Evolutionary conservation across 2,113 vertebrate genomes (phyloP), one percentile per base, ranked within the genome.

Genomic region (Jacana jacana): DNA sequence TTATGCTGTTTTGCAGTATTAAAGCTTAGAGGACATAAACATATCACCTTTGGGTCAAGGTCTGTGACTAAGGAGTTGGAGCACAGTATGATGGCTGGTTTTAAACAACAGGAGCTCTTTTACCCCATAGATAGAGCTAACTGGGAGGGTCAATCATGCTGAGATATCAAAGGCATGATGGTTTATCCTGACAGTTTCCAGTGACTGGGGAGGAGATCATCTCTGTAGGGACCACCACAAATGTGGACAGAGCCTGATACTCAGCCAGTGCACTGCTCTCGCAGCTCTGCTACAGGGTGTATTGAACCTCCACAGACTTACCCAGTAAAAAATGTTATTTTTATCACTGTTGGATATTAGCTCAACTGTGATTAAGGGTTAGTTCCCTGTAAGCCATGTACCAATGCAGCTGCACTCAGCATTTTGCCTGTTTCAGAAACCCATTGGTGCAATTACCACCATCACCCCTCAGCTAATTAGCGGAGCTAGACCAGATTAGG

Each of bases 221-320:
- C 28, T 37, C 15, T 64, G 10, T 17, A 57, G 13, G 37, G 17
- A 76, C 28, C 10, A 25, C 23, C 23, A 33, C 11, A 35, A 64
- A 70, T 10, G 24, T 19, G 35, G 25, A 37, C 17, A 44, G 40
- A 65, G 18, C 13, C 33, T 46, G 54, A 44, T n/a, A 78, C 10
- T 63, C 35, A 73, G 40, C 22, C 54, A 33, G 7, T 48, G 18
- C 8, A 0, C 30, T 83, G 24, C 8, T 75, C 9, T 81, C 13
- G 33, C 12, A 57, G n/a, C 12, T 76, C 70, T 2, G 1, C 22
- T 42, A 1, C 0, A 60, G 7, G 8, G 5, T 68, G 3, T 51
- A 35, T 81, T n/a, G 68, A 87, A 37, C 4, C 27, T 23, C 11
- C 33, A 51, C 15, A 70, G 10, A 4, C 18, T 80, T 51, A 89